Percentiles rank a stretch among this genome's conserved stretches.
phyloP scores from a whole-genome alignment of 1,140 invertebrate genomes.

The Matsumurasca onukii region DNA sequence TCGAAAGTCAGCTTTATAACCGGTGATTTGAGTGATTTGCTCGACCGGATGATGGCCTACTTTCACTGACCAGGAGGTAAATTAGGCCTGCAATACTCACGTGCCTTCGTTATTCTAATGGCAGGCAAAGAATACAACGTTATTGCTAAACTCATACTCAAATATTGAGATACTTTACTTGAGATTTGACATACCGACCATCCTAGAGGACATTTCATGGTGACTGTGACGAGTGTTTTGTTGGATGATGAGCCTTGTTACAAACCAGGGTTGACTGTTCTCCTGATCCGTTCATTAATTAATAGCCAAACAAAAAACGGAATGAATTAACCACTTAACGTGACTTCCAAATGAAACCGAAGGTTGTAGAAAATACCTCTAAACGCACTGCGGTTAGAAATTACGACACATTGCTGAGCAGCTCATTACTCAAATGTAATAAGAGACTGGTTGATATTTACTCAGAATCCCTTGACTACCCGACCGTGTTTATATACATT shows the following conservation, averaged over 20 bases:
- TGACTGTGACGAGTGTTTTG: no score
- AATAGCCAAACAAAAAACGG: no score
- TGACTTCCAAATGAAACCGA: no score
- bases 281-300: no score
- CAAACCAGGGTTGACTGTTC: no score
- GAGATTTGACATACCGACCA: no score
- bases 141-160: neutral
- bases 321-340: no score
- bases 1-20: neutral
- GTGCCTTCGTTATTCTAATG: neutral
- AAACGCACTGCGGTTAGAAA: neutral
- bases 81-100: neutral
- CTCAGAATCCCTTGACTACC: neutral
- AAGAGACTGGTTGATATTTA: neutral
- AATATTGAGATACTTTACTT: no score
- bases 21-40: neutral
- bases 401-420: neutral
- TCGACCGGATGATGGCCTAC: neutral
- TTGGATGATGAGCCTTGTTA: no score
- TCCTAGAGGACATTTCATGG: no score
- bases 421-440: neutral
- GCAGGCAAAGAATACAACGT: neutral
- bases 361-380: neutral
- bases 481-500: neutral
- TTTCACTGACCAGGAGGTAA: neutral